Percentiles rank a stretch among this genome's conserved stretches.
Conservation (phyloP, 2,797 vertebrate genomes). For the Bucorvus abyssinicus region DNA sequence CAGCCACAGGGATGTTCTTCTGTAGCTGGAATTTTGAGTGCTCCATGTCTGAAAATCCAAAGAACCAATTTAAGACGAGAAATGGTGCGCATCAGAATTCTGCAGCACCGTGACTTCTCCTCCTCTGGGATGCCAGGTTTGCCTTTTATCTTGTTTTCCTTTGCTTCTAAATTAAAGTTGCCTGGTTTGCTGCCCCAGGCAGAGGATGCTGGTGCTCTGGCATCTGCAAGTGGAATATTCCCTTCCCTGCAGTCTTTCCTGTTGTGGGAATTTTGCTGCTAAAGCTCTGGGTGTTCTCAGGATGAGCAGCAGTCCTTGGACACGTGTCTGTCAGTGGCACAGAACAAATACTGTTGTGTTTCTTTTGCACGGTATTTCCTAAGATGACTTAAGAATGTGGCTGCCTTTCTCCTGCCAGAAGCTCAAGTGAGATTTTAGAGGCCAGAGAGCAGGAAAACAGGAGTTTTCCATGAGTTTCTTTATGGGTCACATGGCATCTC, state of each 20-base stretch:
- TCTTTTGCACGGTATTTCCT: neutral
- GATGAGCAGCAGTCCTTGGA: neutral
- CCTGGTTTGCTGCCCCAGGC: neutral
- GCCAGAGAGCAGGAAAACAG: neutral
- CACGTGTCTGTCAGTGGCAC: accelerated
- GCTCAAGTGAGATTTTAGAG: neutral
- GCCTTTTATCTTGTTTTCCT: neutral
- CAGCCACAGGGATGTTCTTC: neutral
- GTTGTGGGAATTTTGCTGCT: neutral
- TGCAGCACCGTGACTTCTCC: neutral
- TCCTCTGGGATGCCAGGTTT: neutral
- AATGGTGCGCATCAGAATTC: neutral
- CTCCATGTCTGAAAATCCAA: neutral
- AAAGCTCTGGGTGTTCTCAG: neutral
- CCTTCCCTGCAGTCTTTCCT: neutral
- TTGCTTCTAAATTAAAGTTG: neutral
- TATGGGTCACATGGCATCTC: neutral
- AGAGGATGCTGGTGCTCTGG: neutral
- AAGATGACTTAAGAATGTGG: neutral
- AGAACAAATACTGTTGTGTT: neutral
- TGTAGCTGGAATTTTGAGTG: neutral
- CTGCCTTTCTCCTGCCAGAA: neutral
- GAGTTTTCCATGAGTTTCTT: neutral
- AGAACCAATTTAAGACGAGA: neutral
- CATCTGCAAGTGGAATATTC: neutral